phyloP scores from a whole-genome alignment of 2,888 invertebrate species.

The Pachydiplax longipennis region DNA sequence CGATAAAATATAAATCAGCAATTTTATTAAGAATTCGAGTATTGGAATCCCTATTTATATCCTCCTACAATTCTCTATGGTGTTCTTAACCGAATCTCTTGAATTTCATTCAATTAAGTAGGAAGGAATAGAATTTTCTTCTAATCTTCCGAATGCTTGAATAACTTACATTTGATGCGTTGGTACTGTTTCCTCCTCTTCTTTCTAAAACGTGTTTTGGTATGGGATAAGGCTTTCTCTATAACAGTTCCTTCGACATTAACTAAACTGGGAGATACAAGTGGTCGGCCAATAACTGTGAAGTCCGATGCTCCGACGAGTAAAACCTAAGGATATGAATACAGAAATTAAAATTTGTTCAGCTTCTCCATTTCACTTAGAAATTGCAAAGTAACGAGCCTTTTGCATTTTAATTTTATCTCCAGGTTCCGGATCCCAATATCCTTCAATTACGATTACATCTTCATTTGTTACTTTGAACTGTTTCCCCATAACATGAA shows the following conservation, averaged over 20 bases:
- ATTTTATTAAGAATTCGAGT: too few species aligned
- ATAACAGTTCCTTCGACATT: slow-evolving; percentile 81
- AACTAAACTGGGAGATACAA: slow-evolving; percentile 77
- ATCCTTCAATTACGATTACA: slow-evolving; percentile 80
- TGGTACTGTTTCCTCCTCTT: slow-evolving; percentile 79
- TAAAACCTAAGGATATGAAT: slow-evolving; percentile 63
- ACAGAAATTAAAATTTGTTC: slow-evolving; percentile 36
- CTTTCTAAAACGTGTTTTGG: slow-evolving; percentile 78
- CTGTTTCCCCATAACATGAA: slow-evolving; percentile 83
- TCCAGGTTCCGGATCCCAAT: slow-evolving; percentile 79
- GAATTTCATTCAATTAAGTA: too few species aligned
- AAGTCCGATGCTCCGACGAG: slow-evolving; percentile 81
- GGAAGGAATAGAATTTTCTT: too few species aligned
- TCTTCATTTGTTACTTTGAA: slow-evolving; percentile 88
- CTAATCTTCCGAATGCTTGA: too few species aligned
- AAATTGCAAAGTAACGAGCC: slow-evolving; percentile 57
- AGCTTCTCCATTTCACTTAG: neutral
- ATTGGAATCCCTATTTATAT: too few species aligned
- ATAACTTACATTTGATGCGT: slow-evolving; percentile 72
- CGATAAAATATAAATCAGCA: too few species aligned
- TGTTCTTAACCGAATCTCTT: too few species aligned
- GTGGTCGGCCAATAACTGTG: slow-evolving; percentile 79
- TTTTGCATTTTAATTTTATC: slow-evolving; percentile 84
- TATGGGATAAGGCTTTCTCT: slow-evolving; percentile 83
- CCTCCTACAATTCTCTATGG: too few species aligned